These are phyloP conservation scores for Onthophagus sagittarius DNA, from an alignment of 2,888 invertebrate species.

Conservation along the genomic window DNA sequence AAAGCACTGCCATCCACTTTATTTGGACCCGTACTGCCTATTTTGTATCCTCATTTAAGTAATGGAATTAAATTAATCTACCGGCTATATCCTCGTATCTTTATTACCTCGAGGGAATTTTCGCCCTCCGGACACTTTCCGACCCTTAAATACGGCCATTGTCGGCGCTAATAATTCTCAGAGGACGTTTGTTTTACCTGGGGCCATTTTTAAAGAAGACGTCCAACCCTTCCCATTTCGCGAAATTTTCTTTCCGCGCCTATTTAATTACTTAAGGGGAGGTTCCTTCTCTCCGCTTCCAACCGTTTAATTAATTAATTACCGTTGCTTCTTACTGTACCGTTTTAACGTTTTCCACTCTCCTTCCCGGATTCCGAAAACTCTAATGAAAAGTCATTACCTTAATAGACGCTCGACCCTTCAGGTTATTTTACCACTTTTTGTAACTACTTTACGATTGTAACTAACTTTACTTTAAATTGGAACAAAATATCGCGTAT, in stretches of 20 bases:
- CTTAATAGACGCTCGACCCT: background rate
- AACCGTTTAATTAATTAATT: conserved; percentile 42
- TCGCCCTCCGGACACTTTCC: conserved; percentile 8
- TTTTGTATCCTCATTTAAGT: conserved; percentile 56
- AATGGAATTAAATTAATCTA: conserved; percentile 57
- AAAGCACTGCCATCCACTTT: conserved; percentile 36
- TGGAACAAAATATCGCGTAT: too few species aligned
- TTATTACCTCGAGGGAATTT: conserved; percentile 39
- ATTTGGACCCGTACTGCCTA: conserved; percentile 40
- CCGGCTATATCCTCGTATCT: conserved; percentile 45
- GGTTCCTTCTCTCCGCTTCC: conserved; percentile 33
- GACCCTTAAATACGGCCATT: conserved; percentile 44
- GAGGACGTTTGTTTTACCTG: conserved; percentile 40
- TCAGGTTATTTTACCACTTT: background rate
- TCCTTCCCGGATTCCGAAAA: background rate
- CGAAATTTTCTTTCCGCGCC: conserved; percentile 33
- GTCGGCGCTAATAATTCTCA: conserved; percentile 46
- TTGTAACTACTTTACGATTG: background rate
- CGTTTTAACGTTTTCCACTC: background rate
- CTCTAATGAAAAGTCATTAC: background rate
- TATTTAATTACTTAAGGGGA: conserved; percentile 39
- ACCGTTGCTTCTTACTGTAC: conserved; percentile 28
- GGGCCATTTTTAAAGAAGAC: background rate
- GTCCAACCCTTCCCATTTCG: conserved; percentile 18
- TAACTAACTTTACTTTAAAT: background rate